A percentile compares a stretch with the other conserved stretches of the same genome.
Conservation (phyloP, 2,888 invertebrate species). For the Diachrysia chrysitis region DNA sequence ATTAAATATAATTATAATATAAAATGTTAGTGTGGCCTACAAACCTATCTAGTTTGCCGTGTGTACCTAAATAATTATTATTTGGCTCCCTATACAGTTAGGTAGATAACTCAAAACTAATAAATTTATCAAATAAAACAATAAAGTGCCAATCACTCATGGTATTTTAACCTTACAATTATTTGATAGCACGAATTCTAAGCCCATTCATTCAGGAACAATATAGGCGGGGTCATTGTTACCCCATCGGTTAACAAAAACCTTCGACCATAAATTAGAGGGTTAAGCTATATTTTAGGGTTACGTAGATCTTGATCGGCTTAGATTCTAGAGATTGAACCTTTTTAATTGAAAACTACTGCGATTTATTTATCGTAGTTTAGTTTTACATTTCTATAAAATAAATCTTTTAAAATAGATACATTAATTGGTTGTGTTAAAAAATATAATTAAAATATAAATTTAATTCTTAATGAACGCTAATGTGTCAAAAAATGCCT, state of each 20-base stretch:
- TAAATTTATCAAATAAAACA: neutral
- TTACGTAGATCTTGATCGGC: slow-evolving; percentile 20
- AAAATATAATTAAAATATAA: too few relatives aligned
- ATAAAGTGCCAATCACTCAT: slow-evolving; percentile 15
- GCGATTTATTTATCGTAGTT: neutral
- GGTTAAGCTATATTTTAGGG: slow-evolving; percentile 36
- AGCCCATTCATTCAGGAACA: slow-evolving; percentile 42
- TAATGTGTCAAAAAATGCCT: too few relatives aligned
- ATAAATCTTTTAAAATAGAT: too few relatives aligned
- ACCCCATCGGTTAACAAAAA: slow-evolving; percentile 35
- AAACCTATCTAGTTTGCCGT: too few relatives aligned
- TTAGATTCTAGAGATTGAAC: slow-evolving; percentile 21
- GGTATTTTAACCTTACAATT: slow-evolving; percentile 22
- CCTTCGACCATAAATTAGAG: slow-evolving; percentile 33
- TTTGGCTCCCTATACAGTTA: neutral
- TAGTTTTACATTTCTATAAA: neutral
- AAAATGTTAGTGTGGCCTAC: too few relatives aligned
- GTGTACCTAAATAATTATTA: too few relatives aligned
- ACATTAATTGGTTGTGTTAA: too few relatives aligned
- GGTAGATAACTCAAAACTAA: neutral
- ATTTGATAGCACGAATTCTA: slow-evolving; percentile 22
- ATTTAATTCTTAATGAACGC: too few relatives aligned
- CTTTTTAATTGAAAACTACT: neutral
- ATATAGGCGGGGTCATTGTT: slow-evolving; percentile 31
- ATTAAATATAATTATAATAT: too few relatives aligned